Evolutionary conservation across 2,888 invertebrate species (phyloP).

Genomic region (Drosophila nr. perissopoda): DNA sequence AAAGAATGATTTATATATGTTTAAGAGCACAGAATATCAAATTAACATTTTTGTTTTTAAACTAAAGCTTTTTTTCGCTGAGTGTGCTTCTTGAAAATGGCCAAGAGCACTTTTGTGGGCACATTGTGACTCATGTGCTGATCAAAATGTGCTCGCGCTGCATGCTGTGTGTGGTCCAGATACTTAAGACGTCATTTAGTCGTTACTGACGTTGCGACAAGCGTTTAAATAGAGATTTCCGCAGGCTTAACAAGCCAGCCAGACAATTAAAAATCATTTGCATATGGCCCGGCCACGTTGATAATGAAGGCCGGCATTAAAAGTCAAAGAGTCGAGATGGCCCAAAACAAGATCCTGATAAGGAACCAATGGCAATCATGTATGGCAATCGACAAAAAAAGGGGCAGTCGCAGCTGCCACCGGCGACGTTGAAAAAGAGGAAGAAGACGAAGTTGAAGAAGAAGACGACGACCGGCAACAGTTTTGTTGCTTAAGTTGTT

Average conservation of each 20-base stretch:
- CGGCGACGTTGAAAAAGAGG: slow-evolving; percentile 52
- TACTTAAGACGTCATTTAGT: slow-evolving; percentile 57
- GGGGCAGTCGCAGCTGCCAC: slow-evolving; percentile 64
- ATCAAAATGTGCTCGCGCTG: not conserved
- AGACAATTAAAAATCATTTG: slow-evolving; percentile 76
- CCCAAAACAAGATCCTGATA: slow-evolving; percentile 79
- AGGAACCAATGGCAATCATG: slow-evolving; percentile 77
- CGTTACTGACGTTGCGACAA: slow-evolving; percentile 54
- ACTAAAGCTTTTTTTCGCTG: too few relatives aligned
- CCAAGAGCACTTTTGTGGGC: not conserved
- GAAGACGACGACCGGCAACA: slow-evolving; percentile 63
- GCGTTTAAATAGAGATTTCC: slow-evolving; percentile 65
- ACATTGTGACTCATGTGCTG: slow-evolving; percentile 20
- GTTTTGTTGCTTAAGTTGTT: slow-evolving; percentile 78
- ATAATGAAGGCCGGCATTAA: slow-evolving; percentile 63
- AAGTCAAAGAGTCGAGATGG: slow-evolving; percentile 72
- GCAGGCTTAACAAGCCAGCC: slow-evolving; percentile 56
- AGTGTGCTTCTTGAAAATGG: slow-evolving; percentile 1
- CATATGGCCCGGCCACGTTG: slow-evolving; percentile 48
- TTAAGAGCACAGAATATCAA: not conserved
- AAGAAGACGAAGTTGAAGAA: not conserved
- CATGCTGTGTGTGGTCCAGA: slow-evolving; percentile 51
- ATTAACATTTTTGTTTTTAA: not conserved
- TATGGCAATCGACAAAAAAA: slow-evolving; percentile 50
- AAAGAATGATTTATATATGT: not conserved